Conservation (phyloP, 2,113 vertebrate genomes). For the Epinephelus moara region DNA sequence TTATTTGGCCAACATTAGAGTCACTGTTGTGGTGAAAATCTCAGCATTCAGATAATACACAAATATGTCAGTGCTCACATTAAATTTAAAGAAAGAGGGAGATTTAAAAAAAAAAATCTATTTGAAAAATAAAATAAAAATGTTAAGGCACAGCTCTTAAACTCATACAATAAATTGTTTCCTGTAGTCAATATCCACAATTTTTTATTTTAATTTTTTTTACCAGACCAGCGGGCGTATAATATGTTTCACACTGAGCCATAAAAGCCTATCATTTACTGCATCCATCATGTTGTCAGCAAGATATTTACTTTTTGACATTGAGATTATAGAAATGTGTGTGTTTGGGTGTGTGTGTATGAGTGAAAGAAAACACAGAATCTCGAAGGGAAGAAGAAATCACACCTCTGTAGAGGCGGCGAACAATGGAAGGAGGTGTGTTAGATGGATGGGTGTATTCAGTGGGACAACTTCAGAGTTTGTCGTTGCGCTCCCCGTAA, state of each 20-base stretch:
- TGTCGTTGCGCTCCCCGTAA: background rate
- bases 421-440: conserved; percentile 1
- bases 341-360: background rate
- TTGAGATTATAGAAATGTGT: conserved; percentile 6
- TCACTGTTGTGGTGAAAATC: background rate
- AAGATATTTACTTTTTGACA: conserved; percentile 14
- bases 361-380: conserved; percentile 57
- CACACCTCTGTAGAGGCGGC: conserved; percentile 29
- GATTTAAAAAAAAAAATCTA: background rate
- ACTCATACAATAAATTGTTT: conserved; percentile 51
- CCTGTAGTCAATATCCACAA: conserved; percentile 50
- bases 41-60: background rate
- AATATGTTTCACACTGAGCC: conserved; percentile 35
- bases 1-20: background rate
- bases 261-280: conserved; percentile 67
- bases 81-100: background rate
- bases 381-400: conserved; percentile 54
- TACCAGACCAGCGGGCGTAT: conserved; percentile 20
- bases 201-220: conserved; percentile 47
- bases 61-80: background rate
- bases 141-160: background rate
- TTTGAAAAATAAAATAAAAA: background rate
- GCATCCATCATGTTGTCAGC: conserved; percentile 76
- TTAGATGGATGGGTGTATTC: background rate
- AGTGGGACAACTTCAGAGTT: background rate